Percentiles rank a stretch among this genome's conserved stretches.
These are phyloP conservation scores for Cerceris rybyensis DNA, from an alignment of 2,888 invertebrate species.

Conservation along the genomic window DNA sequence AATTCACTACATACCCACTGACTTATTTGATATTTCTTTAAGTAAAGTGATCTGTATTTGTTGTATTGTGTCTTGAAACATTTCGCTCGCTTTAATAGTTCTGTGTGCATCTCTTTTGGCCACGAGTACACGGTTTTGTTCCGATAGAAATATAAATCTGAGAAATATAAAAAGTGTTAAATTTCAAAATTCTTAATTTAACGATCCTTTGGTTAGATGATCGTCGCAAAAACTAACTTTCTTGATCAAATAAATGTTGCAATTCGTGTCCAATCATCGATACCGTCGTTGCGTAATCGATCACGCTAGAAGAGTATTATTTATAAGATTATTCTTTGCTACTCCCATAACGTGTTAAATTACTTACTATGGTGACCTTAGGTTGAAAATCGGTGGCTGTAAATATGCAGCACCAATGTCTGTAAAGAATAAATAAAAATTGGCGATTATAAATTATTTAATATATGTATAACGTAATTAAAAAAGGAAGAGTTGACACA, in stretches of 20 bases:
- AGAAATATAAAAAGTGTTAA: background rate
- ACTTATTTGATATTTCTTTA: background rate
- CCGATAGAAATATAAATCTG: background rate
- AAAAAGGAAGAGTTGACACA: background rate
- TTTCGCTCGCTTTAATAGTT: background rate
- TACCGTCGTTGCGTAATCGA: background rate
- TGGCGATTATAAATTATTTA: too few relatives aligned
- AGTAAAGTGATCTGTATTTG: background rate
- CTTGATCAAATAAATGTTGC: background rate
- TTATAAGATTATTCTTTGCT: background rate
- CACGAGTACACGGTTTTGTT: background rate
- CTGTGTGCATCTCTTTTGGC: background rate
- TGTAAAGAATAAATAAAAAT: background rate
- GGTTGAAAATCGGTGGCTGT: background rate
- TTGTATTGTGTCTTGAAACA: background rate
- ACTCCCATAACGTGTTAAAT: background rate
- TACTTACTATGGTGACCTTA: background rate
- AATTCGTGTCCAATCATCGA: background rate
- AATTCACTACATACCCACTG: background rate
- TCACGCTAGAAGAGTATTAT: background rate
- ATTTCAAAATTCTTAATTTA: background rate
- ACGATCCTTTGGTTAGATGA: background rate
- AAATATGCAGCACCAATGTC: background rate
- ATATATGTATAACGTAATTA: background rate
- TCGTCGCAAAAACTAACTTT: background rate